A percentile compares a stretch with the other conserved stretches of the same genome.
Conservation (phyloP, 2,888 invertebrate genomes). For the Thalpophila matura region DNA sequence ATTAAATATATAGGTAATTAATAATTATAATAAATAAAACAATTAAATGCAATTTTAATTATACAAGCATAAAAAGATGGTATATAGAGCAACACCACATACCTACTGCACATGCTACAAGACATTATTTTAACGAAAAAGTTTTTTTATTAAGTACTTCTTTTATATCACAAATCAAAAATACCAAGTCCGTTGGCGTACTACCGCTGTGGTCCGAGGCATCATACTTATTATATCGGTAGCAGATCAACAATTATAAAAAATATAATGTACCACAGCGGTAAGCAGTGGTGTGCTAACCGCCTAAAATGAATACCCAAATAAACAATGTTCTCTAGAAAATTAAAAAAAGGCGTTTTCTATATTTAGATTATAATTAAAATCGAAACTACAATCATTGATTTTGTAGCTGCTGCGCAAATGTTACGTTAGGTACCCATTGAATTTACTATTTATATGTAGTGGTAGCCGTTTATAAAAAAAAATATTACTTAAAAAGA, state of each 20-base stretch:
- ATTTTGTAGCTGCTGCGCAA: not conserved
- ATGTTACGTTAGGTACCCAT: not conserved
- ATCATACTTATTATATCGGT: too few species aligned
- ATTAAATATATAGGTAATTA: constrained; percentile 19
- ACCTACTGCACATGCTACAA: not conserved
- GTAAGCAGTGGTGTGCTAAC: not conserved
- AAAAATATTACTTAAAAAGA: not conserved
- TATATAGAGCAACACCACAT: constrained; percentile 1
- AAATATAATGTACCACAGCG: too few species aligned
- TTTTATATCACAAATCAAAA: too few species aligned
- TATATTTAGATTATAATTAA: not conserved
- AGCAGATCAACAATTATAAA: too few species aligned
- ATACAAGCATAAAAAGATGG: constrained; percentile 8
- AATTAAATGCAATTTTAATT: constrained; percentile 49
- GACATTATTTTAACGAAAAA: not conserved
- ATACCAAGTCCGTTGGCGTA: not conserved
- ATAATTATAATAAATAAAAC: not conserved
- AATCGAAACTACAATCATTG: constrained; percentile 6
- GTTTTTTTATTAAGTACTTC: constrained; percentile 17
- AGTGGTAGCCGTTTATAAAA: too few species aligned
- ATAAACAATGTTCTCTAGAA: not conserved
- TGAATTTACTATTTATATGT: not conserved
- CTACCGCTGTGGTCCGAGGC: not conserved
- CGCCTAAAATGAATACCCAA: not conserved
- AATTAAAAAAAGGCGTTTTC: not conserved